phyloP scores from a whole-genome alignment of 2,797 vertebrate species.

The Eupleurogrammus muticus region DNA sequence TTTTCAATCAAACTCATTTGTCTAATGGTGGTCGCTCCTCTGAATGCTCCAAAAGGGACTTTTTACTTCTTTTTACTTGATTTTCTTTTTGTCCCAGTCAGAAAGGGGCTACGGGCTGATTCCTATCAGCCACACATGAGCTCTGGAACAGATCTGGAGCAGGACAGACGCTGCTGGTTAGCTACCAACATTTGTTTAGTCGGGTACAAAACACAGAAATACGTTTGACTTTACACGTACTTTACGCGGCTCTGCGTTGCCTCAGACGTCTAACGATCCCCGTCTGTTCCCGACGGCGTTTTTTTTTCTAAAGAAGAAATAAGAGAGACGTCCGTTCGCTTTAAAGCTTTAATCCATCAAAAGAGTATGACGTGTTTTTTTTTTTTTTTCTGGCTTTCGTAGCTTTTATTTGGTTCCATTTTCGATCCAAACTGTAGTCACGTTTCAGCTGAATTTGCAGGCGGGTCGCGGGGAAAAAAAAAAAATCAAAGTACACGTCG shows the following conservation, averaged over 20 bases:
- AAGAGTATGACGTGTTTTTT: slow-evolving; percentile 18
- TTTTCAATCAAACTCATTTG: background rate
- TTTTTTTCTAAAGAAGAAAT: too few relatives aligned
- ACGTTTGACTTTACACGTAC: slow-evolving; percentile 42
- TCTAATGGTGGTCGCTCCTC: background rate
- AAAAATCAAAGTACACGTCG: slow-evolving; percentile 50
- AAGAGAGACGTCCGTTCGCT: slow-evolving; percentile 17
- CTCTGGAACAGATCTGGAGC: slow-evolving; percentile 28
- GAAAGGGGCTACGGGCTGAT: background rate
- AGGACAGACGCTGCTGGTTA: slow-evolving; percentile 47
- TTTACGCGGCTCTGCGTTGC: slow-evolving; percentile 43
- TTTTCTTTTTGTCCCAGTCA: background rate
- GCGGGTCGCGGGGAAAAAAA: slow-evolving; percentile 31
- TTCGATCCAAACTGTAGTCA: slow-evolving; percentile 44
- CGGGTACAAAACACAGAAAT: slow-evolving; percentile 34
- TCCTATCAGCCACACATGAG: slow-evolving; percentile 22
- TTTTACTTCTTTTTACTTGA: background rate
- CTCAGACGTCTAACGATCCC: slow-evolving; percentile 47
- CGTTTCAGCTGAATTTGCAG: slow-evolving; percentile 41
- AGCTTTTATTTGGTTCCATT: slow-evolving; percentile 4
- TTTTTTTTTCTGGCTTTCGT: slow-evolving; percentile 10
- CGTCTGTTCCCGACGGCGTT: slow-evolving; percentile 28
- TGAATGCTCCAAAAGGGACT: background rate
- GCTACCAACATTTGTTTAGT: slow-evolving; percentile 50
- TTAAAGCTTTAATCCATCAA: slow-evolving; percentile 55